Evolutionary conservation across 2,888 invertebrate species (phyloP).

Genomic region (Axea sp.): DNA sequence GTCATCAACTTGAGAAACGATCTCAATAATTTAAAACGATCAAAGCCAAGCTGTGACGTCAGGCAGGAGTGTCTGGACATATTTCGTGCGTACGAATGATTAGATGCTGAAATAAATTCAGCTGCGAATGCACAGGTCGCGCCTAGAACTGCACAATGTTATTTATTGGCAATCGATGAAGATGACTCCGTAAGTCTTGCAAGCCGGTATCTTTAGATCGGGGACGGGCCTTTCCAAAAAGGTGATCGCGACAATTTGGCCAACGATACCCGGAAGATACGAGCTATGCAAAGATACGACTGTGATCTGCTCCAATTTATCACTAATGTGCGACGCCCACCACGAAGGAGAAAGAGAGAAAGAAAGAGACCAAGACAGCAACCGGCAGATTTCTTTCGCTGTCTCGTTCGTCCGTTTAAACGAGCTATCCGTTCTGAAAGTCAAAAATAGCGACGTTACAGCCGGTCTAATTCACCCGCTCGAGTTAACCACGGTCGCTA

Average conservation of each 20-base stretch:
- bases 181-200: conserved; percentile 44
- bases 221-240: conserved; percentile 70
- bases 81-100: conserved; percentile 30
- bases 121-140: conserved; percentile 24
- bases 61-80: conserved; percentile 3
- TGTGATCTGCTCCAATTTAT: conserved; percentile 76
- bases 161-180: conserved; percentile 71
- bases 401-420: conserved; percentile 58
- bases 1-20: conserved; percentile 29
- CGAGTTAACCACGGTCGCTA: conserved; percentile 61
- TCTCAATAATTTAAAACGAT: conserved; percentile 23
- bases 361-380: conserved; percentile 38
- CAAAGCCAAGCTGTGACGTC: conserved; percentile 35
- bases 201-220: conserved; percentile 74
- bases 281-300: conserved; percentile 70
- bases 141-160: background rate
- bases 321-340: conserved; percentile 73
- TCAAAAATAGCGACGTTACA: conserved; percentile 69
- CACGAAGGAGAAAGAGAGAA: conserved; percentile 59
- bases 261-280: conserved; percentile 75
- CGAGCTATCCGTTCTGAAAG: conserved; percentile 65
- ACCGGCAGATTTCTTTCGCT: conserved; percentile 61
- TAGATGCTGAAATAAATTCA: conserved; percentile 38
- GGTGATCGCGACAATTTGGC: conserved; percentile 75
- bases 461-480: conserved; percentile 55